Evolutionary conservation across 2,113 vertebrate genomes (phyloP).

Genomic region (Pangasianodon hypophthalmus): DNA sequence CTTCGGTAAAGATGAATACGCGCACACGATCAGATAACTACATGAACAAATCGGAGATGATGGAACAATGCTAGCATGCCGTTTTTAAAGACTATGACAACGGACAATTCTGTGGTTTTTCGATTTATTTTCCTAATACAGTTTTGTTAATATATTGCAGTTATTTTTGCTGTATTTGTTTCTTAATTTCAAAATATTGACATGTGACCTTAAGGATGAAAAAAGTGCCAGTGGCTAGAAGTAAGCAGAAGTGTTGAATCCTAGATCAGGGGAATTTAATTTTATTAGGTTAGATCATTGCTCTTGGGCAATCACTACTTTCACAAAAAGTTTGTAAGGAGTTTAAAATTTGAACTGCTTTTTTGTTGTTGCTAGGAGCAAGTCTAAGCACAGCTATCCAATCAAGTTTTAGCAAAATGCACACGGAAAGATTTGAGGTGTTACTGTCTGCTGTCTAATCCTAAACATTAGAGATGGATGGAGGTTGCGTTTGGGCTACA

Average conservation of each 20-base stretch:
- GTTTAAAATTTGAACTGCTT: neutral
- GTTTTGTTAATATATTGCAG: conserved; percentile 64
- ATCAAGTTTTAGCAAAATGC: conserved; percentile 13
- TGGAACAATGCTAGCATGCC: conserved; percentile 52
- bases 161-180: conserved; percentile 62
- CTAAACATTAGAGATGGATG: neutral
- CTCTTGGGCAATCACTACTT: conserved; percentile 8
- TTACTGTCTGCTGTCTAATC: neutral
- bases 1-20: conserved; percentile 78
- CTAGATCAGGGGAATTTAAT: conserved; percentile 13
- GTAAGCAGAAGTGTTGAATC: conserved; percentile 10
- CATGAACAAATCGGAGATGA: conserved; percentile 36
- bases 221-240: conserved; percentile 36
- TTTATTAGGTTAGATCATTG: neutral
- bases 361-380: neutral
- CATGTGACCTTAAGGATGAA: conserved; percentile 13
- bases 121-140: conserved; percentile 75
- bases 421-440: neutral
- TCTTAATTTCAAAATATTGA: conserved; percentile 65
- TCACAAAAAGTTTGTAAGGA: neutral
- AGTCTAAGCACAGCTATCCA: conserved; percentile 16
- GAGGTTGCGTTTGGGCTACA: neutral
- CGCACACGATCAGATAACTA: conserved; percentile 50
- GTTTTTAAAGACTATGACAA: conserved; percentile 58
- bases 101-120: conserved; percentile 79